These are phyloP conservation scores for Candoia aspera DNA, from an alignment of 2,113 vertebrate genomes.

Conservation along the genomic window DNA sequence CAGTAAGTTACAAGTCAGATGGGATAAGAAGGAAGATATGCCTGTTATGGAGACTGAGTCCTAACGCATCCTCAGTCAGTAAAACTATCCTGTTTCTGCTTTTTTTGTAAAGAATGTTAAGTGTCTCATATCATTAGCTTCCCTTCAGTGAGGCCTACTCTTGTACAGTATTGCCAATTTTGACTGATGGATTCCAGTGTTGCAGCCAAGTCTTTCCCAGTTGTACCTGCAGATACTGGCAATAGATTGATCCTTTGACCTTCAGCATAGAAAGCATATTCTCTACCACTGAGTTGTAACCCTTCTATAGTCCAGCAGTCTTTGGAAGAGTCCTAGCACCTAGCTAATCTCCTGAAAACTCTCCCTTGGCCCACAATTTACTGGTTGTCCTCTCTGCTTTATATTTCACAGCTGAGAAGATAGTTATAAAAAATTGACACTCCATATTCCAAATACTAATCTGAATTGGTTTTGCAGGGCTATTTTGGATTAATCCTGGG, in stretches of 20 bases:
- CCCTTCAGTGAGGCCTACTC: neutral
- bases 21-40: no score
- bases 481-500: neutral
- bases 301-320: neutral
- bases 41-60: no score
- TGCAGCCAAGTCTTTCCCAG: no score
- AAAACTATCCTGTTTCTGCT: neutral
- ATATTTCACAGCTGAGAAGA: neutral
- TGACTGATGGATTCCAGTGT: no score
- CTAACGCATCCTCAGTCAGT: no score
- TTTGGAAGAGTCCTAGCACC: neutral
- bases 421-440: neutral
- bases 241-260: no score
- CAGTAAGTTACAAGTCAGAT: no score
- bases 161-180: no score
- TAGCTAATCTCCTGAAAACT: neutral
- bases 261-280: no score
- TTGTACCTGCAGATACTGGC: no score
- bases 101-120: neutral
- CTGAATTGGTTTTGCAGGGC: neutral
- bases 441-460: neutral
- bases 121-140: no score
- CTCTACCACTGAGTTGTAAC: no score
- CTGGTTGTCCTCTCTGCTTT: neutral
- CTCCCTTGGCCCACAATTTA: neutral